Evolutionary conservation across 2,797 vertebrate species (phyloP), one percentile per base, ranked within the genome.

Genomic region (Sebastes paucispinis): DNA sequence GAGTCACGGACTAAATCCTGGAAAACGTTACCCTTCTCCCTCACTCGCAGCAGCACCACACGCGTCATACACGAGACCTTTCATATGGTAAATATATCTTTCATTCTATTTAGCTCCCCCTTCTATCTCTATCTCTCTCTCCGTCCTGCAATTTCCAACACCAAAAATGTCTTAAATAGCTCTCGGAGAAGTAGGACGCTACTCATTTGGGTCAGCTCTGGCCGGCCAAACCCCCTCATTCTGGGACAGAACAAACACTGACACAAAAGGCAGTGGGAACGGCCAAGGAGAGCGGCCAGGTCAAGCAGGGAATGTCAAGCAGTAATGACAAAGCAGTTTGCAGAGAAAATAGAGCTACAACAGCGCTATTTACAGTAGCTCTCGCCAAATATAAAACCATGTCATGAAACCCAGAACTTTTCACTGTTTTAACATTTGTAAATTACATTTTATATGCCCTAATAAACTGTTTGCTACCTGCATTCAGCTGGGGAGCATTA

Each of bases 181-280:
- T 94, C 88, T 71, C 69, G 36, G 88, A 88, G 88, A 95, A 93
- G 85, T 94, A 90, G 92, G 90, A 94, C 91, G 91, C 93, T 89
- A 92, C 88, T 95, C 88, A 94, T 96, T 96, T 96, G 94, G 95
- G 96, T 95, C 95, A 96, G 91, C 94, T 90, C 93, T 96, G 95
- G 96, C 96, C 93, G 90, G 94, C 95, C 93, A 92, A 96, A 96
- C 94, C 95, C 93, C 90, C 94, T 96, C 95, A 96, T 96, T 95
- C 95, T 94, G 85, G 96, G 86, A 89, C 87, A 91, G 91, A 92
- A 88, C 91, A 94, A 93, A 94, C 92, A 93, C 86, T 77, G 78
- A 89, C 92, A 93, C 89, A 91, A 92, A 94, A 94, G 91, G 79
- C 86, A 77, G 82, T 69, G 80, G 86, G 80, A 82, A 92, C 77